Evolutionary conservation across 2,888 invertebrate genomes (phyloP), one percentile per base, ranked within the genome.

Genomic region (Drosophila affinis): DNA sequence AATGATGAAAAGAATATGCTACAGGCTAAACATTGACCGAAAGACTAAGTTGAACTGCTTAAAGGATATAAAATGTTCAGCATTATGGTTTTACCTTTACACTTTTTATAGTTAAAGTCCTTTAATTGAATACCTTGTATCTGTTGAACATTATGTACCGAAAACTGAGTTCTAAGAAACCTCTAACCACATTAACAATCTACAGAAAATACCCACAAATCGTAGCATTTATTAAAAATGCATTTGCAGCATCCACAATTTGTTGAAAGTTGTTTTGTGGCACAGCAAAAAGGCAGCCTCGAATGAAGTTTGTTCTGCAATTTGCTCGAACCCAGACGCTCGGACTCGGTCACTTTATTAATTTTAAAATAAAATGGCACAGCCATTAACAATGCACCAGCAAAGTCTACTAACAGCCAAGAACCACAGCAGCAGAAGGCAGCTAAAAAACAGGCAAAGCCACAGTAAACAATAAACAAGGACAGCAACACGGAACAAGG

Each of bases 311-410:
- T 62, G 57, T 72, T 74, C 82, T 67, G 70, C 69, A 48, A 67
- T 71, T 67, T 68, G 32, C 63, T 52, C 17, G 12, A 21, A 9
- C 47, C 47, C 55, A 24, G 29, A 32, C 62, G 45, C 47, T 67
- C 76, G 63, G 51, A 24, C 18, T 81, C 63, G 78, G 75, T 74
- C 83, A 81, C 81, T 78, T 83, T 83, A 83, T 85, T 84, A 85
- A 87, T 87, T 80, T 82, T 75, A 76, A 85, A 87, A 87, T 79
- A 82, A 87, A 87, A 85, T 74, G 77, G 74, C 70, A 72, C 72
- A 79, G 76, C 86, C 80, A 84, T 84, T 82, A 83, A 87, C 87
- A 87, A 78, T 81, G 69, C 79, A 71, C 57, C 69, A 72, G 60
- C 49, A 62, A 27, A 65, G 61, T 55, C 54, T 59, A 65, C 61